Evolutionary conservation across 2,888 invertebrate species (phyloP).

Genomic region (Thecophora atra): DNA sequence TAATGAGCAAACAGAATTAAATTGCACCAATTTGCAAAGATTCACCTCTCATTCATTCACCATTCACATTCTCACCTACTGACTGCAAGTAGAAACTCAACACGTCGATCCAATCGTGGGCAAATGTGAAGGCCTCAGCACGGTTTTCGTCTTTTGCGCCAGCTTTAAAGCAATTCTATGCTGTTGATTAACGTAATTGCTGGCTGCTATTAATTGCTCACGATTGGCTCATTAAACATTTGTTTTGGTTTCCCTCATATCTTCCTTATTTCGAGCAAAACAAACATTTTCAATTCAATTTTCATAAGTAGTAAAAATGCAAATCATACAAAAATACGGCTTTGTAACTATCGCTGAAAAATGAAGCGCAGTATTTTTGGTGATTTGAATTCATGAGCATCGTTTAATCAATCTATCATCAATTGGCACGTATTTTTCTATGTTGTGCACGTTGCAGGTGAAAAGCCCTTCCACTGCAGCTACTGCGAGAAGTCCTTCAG

Average conservation of each 20-base stretch:
- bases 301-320: not conserved
- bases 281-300: not conserved
- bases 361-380: conserved; percentile 7
- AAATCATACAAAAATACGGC: not conserved
- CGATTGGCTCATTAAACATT: conserved; percentile 4
- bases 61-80: conserved; percentile 5
- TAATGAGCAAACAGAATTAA: conserved; percentile 7
- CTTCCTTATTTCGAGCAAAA: conserved; percentile 6
- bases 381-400: conserved; percentile 3
- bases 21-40: conserved; percentile 26
- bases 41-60: conserved; percentile 23
- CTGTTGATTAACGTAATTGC: not conserved
- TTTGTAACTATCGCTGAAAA: not conserved
- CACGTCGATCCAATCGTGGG: conserved; percentile 10
- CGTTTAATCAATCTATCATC: not conserved
- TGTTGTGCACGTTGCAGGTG: conserved; percentile 53
- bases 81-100: conserved; percentile 12
- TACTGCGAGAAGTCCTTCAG: conserved; percentile 65
- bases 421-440: not conserved
- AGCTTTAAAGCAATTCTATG: not conserved
- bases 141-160: not conserved
- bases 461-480: conserved; percentile 62
- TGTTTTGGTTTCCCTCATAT: not conserved
- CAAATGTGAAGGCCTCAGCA: not conserved
- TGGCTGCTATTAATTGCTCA: not conserved